Percentiles rank a stretch among this genome's conserved stretches.
These are phyloP conservation scores for Hetaerina americana DNA, from an alignment of 1,140 invertebrate genomes.

Conservation along the genomic window DNA sequence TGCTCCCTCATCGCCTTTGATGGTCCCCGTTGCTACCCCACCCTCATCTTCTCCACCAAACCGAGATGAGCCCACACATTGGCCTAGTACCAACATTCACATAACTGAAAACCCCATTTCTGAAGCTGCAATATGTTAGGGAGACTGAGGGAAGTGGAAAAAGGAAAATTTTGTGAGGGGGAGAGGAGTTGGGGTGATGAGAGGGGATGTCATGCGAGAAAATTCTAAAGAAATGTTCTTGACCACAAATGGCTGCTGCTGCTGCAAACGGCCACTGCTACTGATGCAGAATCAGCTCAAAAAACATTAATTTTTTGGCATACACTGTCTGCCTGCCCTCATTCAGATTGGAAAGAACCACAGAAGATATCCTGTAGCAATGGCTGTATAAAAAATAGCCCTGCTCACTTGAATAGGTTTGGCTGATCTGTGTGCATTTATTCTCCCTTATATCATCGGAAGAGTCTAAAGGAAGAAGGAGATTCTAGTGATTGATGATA, in stretches of 20 bases:
- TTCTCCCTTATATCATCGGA: neutral
- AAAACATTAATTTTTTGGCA: neutral
- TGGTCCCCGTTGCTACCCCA: neutral
- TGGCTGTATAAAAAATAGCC: neutral
- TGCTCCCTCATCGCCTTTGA: neutral
- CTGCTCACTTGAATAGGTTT: neutral
- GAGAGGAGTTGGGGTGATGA: neutral
- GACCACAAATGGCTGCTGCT: neutral
- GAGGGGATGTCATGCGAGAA: neutral
- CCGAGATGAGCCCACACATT: neutral
- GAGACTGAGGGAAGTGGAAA: constrained; percentile 10
- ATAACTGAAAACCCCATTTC: constrained; percentile 68
- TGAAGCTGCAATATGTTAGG: constrained; percentile 56
- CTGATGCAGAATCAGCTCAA: neutral
- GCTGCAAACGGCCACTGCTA: neutral
- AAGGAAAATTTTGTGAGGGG: neutral
- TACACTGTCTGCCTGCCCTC: neutral
- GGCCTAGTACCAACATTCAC: constrained; percentile 42
- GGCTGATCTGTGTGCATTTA: neutral
- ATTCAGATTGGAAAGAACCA: neutral
- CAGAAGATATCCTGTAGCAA: neutral
- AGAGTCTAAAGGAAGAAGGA: neutral
- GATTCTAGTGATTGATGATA: neutral
- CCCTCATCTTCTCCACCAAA: neutral
- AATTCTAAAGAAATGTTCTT: neutral